Conservation (phyloP, 2,113 vertebrate genomes). For the Malurus alboscapulatus region DNA sequence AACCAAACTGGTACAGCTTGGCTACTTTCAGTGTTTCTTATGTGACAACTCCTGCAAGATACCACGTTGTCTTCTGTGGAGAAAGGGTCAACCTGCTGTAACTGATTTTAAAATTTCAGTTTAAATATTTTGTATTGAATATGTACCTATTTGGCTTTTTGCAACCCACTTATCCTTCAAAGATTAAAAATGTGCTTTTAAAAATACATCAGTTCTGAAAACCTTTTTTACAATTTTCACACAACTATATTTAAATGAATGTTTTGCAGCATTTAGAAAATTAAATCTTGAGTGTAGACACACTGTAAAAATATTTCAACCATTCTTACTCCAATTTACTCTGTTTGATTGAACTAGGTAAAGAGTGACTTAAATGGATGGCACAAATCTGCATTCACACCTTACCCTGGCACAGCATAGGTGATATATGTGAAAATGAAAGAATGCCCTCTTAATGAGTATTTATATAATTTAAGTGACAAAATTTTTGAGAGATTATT, state of each 20-base stretch:
- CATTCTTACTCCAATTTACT: neutral
- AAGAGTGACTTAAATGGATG: neutral
- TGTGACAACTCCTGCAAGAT: neutral
- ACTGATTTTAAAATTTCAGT: neutral
- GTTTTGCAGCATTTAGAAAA: neutral
- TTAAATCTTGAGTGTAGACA: neutral
- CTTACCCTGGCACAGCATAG: too few relatives aligned
- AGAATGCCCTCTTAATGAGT: neutral
- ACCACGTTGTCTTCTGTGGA: neutral
- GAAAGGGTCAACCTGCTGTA: neutral
- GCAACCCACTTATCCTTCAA: neutral
- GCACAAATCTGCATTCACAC: neutral
- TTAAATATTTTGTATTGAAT: neutral
- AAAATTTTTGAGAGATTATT: neutral
- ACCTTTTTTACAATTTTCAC: neutral
- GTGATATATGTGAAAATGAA: neutral
- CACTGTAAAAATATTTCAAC: neutral
- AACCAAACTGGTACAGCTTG: neutral
- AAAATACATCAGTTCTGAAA: neutral
- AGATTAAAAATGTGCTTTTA: neutral
- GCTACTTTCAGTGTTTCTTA: neutral
- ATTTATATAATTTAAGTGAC: neutral
- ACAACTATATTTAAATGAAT: neutral
- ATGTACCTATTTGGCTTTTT: neutral
- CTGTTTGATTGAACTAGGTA: neutral